Conservation (phyloP, 2,113 vertebrate genomes). For the Lagopus muta region DNA sequence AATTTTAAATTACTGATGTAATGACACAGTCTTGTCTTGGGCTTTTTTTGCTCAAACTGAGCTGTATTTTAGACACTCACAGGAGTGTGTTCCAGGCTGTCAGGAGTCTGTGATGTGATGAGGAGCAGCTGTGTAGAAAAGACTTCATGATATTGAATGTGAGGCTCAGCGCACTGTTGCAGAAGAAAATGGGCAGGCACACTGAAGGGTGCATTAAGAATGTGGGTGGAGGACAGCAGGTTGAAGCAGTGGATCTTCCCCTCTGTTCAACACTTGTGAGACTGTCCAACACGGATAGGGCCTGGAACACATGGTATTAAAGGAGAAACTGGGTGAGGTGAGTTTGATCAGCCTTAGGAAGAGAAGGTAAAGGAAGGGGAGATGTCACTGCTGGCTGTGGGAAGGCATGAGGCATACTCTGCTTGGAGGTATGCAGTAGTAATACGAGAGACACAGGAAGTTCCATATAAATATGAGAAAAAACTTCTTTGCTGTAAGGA, state of each 20-base stretch:
- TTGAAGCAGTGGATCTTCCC: background rate
- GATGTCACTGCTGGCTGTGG: background rate
- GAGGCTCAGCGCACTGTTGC: background rate
- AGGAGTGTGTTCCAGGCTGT: background rate
- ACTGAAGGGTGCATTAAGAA: background rate
- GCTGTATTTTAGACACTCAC: background rate
- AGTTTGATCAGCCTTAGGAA: background rate
- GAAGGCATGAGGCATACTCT: background rate
- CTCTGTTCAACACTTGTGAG: background rate
- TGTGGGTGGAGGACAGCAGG: background rate
- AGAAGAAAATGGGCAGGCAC: fast-evolving
- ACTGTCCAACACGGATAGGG: background rate
- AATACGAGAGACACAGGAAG: background rate
- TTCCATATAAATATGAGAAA: no score
- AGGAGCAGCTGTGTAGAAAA: background rate
- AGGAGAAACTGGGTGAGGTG: background rate
- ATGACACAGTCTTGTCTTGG: background rate
- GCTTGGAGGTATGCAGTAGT: background rate
- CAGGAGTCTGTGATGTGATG: background rate
- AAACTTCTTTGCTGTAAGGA: no score
- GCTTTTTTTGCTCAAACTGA: background rate
- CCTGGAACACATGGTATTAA: fast-evolving
- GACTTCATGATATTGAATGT: fast-evolving
- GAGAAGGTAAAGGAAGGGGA: background rate
- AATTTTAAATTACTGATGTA: background rate